These are phyloP conservation scores for Tetramorium parvispinum DNA, from an alignment of 1,140 invertebrate species.

Conservation along the genomic window DNA sequence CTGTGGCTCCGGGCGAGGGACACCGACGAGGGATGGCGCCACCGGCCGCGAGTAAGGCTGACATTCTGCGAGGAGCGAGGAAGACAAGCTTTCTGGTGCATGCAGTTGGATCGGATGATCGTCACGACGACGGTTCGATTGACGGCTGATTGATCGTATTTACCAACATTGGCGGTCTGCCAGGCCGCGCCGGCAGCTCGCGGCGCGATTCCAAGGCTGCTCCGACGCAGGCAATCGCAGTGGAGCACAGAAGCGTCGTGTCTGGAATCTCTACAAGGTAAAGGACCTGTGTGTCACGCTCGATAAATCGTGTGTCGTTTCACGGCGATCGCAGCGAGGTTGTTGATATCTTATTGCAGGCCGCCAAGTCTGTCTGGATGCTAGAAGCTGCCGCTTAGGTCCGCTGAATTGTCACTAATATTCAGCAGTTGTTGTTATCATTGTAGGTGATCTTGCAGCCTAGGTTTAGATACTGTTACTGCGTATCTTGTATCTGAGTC, in stretches of 20 bases:
- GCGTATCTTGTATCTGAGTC: neutral
- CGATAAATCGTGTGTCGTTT: no score
- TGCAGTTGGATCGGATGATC: slow-evolving; percentile 39
- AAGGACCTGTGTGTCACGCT: no score
- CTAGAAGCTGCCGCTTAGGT: neutral
- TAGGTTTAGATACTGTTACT: neutral
- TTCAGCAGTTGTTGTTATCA: neutral
- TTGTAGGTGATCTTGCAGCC: slow-evolving; percentile 1
- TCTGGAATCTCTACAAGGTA: slow-evolving; percentile 32
- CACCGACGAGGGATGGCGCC: slow-evolving; percentile 55
- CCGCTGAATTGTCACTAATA: neutral
- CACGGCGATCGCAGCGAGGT: neutral
- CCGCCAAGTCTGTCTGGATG: neutral
- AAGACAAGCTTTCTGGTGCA: slow-evolving; percentile 54
- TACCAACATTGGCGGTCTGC: neutral
- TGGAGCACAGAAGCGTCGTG: neutral
- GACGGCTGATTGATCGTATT: slow-evolving; percentile 14
- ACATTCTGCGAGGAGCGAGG: slow-evolving; percentile 10
- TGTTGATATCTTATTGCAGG: neutral
- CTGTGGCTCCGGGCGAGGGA: neutral
- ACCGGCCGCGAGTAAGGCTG: slow-evolving; percentile 40
- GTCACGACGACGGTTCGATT: slow-evolving; percentile 4
- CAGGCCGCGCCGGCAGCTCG: no score
- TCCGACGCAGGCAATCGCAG: neutral
- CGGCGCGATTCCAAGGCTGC: neutral